Base-by-base conservation (phyloP, 2,888 invertebrate species). In the Cheiracanthium punctorium region DNA sequence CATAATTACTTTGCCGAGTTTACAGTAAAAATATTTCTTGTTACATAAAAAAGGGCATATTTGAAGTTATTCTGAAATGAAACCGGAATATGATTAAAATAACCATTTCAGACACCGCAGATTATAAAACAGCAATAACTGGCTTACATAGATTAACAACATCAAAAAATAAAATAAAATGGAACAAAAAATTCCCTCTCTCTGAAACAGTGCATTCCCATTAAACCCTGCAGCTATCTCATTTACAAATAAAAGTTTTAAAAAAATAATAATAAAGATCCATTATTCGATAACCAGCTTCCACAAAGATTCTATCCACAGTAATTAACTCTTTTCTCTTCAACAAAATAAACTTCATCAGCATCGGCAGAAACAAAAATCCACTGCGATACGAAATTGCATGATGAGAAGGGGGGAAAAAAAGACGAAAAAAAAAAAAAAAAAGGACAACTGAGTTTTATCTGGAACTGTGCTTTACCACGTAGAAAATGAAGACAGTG, bases 401-500 rank as follows among this genome's bases (percentile, higher is more conserved):
- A 41, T 32, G 33, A 80, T 41, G 64, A 24, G 43, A 32, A 65
- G 43, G n/a, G 30, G 33, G 52, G 17, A n/a, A 70, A 30, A 37
- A 70, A 33, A 10, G 17, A n/a, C 32, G 17, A 37, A 70, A 33
- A 10, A 33, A 28, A 67, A 32, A 70, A 76, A 82, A 82, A 30
- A 29, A 7, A 71, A 48, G 24, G 37, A 33, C 43, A 72, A 64
- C 84, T 85, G 72, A 74, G 84, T 85, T 85, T 85, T 85, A 85
- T 85, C 84, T 85, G 73, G 79, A 17, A 5, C 37, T 70, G 84
- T 85, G 79, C 74, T 85, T 79, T 85, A 80, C 84, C 73, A 79
- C 84, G 72, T 64, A 74, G 84, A 85, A 85, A 85, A 85, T 80
- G 84, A 85, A 85, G 84, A 80, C 82, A 69, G 69, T 33, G 65